Evolutionary conservation across 2,888 invertebrate species (phyloP).

Genomic region (Ariolimax columbianus): DNA sequence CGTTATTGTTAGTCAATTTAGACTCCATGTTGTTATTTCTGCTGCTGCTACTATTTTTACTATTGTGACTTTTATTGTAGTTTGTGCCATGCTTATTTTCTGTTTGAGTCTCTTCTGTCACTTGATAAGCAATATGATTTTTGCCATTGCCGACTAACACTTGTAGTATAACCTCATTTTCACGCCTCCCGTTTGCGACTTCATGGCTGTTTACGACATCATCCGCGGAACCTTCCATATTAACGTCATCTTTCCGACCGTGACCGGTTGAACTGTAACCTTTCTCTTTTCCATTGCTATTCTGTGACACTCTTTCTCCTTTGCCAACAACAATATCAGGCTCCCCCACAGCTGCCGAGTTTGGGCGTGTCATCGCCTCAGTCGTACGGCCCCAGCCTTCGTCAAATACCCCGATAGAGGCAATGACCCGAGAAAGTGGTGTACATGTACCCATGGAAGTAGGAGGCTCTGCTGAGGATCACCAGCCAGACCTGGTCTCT

Average conservation of each 20-base stretch:
- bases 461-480: conserved; percentile 72
- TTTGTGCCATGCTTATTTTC: not conserved
- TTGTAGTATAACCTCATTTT: not conserved
- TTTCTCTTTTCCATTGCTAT: not conserved
- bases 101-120: conserved; percentile 22
- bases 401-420: conserved; percentile 64
- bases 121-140: conserved; percentile 19
- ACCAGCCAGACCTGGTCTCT: conserved; percentile 74
- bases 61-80: not conserved
- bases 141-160: conserved; percentile 6
- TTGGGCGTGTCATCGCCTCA: conserved; percentile 20
- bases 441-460: conserved; percentile 78
- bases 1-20: not conserved
- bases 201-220: conserved; percentile 6
- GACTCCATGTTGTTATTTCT: not conserved
- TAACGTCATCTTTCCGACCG: not conserved
- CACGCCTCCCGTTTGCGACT: not conserved
- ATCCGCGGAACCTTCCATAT: conserved; percentile 16
- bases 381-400: conserved; percentile 37
- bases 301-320: conserved; percentile 16
- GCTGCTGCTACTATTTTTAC: not conserved
- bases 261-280: not conserved
- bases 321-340: conserved; percentile 23
- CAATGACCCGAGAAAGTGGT: conserved; percentile 76
- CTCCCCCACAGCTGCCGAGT: not conserved